Evolutionary conservation across 2,888 invertebrate species (phyloP).

Genomic region (Isotomurus palustris): DNA sequence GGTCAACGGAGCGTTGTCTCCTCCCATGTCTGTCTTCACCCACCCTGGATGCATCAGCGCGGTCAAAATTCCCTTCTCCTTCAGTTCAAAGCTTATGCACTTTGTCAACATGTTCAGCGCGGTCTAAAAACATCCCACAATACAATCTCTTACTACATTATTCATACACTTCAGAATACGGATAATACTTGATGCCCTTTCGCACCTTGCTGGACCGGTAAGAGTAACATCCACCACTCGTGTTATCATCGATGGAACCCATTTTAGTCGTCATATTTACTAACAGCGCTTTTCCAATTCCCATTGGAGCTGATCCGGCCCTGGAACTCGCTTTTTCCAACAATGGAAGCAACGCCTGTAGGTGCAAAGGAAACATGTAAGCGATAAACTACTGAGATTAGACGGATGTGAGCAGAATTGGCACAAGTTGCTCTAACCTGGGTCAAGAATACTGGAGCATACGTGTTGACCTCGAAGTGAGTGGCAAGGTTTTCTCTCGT

Average conservation of each 20-base stretch:
- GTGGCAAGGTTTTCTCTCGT: constrained; percentile 63
- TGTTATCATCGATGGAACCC: constrained; percentile 71
- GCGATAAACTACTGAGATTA: not conserved
- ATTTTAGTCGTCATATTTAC: constrained; percentile 78
- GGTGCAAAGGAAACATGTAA: not conserved
- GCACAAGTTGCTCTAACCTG: constrained; percentile 65
- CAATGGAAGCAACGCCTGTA: constrained; percentile 66
- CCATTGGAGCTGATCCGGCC: constrained; percentile 15
- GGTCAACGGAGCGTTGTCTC: constrained; percentile 68
- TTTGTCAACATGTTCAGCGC: constrained; percentile 82
- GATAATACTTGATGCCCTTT: not conserved
- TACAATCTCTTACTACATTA: not conserved
- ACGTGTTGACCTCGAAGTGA: constrained; percentile 67
- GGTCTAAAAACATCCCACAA: constrained; percentile 56
- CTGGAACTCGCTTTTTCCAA: constrained; percentile 46
- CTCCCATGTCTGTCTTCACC: constrained; percentile 87
- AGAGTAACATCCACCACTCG: constrained; percentile 72
- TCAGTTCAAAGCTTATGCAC: constrained; percentile 75
- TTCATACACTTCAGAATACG: not conserved
- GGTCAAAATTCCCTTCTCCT: constrained; percentile 68
- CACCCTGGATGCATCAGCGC: constrained; percentile 80
- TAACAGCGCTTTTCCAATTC: constrained; percentile 49
- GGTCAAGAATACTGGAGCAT: constrained; percentile 76
- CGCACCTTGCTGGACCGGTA: constrained; percentile 82
- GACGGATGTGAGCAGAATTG: not conserved